These are phyloP conservation scores for Phyllotreta cruciferae DNA, from an alignment of 2,888 invertebrate genomes.

Conservation along the genomic window DNA sequence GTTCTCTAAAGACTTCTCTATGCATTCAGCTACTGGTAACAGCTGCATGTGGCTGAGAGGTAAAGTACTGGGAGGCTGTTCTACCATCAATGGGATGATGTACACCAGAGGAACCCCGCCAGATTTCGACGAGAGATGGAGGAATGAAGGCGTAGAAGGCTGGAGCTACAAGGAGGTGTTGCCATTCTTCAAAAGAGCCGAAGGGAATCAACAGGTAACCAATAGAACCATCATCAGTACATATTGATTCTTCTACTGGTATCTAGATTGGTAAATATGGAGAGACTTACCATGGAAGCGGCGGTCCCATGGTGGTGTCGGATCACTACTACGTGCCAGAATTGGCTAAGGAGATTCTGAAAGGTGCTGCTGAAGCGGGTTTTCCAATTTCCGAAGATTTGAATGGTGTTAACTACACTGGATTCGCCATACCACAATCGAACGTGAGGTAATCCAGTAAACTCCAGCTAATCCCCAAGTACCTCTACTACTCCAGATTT, in stretches of 20 bases:
- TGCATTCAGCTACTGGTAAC: slow-evolving; percentile 51
- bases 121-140: slow-evolving; percentile 70
- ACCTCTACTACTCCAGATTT: no score
- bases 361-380: slow-evolving; percentile 69
- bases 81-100: slow-evolving; percentile 72
- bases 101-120: slow-evolving; percentile 65
- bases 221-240: slow-evolving; percentile 52
- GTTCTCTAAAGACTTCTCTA: no score
- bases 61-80: slow-evolving; percentile 72
- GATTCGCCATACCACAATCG: slow-evolving; percentile 68
- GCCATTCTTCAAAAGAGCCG: slow-evolving; percentile 72
- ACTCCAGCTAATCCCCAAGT: no score
- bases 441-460: slow-evolving; percentile 67
- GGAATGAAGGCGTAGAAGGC: slow-evolving; percentile 66
- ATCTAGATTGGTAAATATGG: slow-evolving; percentile 49
- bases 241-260: not conserved
- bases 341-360: slow-evolving; percentile 64
- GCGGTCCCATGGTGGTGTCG: slow-evolving; percentile 70
- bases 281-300: slow-evolving; percentile 64
- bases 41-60: slow-evolving; percentile 72
- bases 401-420: slow-evolving; percentile 68
- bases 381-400: slow-evolving; percentile 66
- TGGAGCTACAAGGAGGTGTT: slow-evolving; percentile 70
- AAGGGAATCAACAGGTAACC: slow-evolving; percentile 66
- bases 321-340: slow-evolving; percentile 67